Evolutionary conservation across 1,140 invertebrate genomes (phyloP).

Genomic region (Uloborus diversus): DNA sequence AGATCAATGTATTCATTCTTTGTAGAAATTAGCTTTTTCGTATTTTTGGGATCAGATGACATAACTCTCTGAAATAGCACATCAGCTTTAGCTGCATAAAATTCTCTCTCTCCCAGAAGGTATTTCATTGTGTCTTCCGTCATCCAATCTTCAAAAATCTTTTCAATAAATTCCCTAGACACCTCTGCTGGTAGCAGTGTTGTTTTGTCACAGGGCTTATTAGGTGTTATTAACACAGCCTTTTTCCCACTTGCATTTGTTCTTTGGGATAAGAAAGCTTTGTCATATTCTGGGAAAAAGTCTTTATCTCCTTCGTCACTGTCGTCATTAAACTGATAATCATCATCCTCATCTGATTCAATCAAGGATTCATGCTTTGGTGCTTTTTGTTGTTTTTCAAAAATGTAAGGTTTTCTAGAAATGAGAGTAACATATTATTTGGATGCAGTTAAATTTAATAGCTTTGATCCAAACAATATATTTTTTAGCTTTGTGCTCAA

Average conservation of each 20-base stretch:
- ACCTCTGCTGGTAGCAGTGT: not conserved
- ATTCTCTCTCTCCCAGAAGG: slow-evolving; percentile 25
- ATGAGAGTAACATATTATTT: too few relatives aligned
- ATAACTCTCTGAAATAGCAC: slow-evolving; percentile 4
- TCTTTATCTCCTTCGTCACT: not conserved
- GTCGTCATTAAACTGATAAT: not conserved
- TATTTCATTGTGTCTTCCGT: slow-evolving; percentile 48
- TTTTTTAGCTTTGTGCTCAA: too few relatives aligned
- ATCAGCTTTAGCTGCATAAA: slow-evolving; percentile 45
- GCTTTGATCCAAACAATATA: too few relatives aligned
- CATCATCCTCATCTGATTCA: not conserved
- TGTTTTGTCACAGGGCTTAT: not conserved
- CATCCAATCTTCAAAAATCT: slow-evolving; percentile 27
- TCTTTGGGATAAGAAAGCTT: slow-evolving; percentile 15
- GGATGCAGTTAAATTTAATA: too few relatives aligned
- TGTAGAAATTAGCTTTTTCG: not conserved
- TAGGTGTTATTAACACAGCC: slow-evolving; percentile 9
- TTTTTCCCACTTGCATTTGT: slow-evolving; percentile 22
- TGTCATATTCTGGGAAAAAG: slow-evolving; percentile 26
- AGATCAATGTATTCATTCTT: slow-evolving; percentile 42
- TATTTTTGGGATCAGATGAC: not conserved
- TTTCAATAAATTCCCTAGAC: slow-evolving; percentile 13
- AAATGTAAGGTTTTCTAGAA: slow-evolving; percentile 22
- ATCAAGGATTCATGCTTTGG: not conserved
- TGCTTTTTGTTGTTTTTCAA: too few relatives aligned